Evolutionary conservation across 2,888 invertebrate genomes (phyloP).

Genomic region (Eugnorisma glareosa): DNA sequence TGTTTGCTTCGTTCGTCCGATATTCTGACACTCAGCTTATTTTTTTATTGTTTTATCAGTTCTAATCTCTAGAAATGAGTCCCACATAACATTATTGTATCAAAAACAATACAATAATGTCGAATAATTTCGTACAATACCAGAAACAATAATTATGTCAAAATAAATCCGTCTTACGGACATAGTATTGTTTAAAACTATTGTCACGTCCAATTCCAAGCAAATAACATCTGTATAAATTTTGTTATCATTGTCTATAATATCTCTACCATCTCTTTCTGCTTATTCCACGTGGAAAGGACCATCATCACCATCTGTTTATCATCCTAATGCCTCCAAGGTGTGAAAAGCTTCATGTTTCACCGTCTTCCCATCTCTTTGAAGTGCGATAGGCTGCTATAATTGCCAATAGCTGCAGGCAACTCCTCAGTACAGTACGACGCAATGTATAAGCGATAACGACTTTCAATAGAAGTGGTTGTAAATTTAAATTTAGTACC

Average conservation of each 20-base stretch:
- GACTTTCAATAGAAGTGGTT: slow-evolving; percentile 32
- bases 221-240: neutral
- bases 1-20: neutral
- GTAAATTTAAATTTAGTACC: slow-evolving; percentile 50
- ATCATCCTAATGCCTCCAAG: slow-evolving; percentile 65
- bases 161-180: neutral
- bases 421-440: slow-evolving; percentile 68
- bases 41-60: neutral
- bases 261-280: slow-evolving; percentile 5
- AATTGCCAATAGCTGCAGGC: slow-evolving; percentile 88
- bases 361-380: slow-evolving; percentile 80
- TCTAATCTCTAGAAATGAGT: neutral
- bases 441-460: slow-evolving; percentile 59
- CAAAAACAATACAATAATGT: neutral
- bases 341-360: slow-evolving; percentile 77
- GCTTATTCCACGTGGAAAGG: neutral
- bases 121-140: neutral
- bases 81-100: neutral
- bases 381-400: slow-evolving; percentile 83
- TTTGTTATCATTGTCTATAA: neutral
- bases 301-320: slow-evolving; percentile 69
- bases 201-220: neutral
- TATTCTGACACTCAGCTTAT: neutral
- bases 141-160: neutral
- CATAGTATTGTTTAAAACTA: neutral